phyloP scores from a whole-genome alignment of 1,140 invertebrate species.

The Penaeus chinensis region DNA sequence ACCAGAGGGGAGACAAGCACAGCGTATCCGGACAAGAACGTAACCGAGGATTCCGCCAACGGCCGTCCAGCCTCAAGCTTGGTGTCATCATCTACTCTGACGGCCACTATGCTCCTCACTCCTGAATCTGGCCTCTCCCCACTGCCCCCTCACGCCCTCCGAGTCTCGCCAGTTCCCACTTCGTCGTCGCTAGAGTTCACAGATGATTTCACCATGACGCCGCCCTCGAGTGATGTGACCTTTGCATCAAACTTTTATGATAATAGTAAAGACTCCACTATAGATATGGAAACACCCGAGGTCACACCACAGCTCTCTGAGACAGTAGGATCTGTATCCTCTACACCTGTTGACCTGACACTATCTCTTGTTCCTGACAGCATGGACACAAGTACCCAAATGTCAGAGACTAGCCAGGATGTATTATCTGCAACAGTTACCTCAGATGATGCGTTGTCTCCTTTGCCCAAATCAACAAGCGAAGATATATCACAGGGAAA shows the following conservation, averaged over 20 bases:
- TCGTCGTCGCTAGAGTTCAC: constrained; percentile 29
- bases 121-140: constrained; percentile 57
- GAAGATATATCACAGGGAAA: neutral
- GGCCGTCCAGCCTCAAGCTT: constrained; percentile 1
- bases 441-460: neutral
- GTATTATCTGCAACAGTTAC: neutral
- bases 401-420: neutral
- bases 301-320: constrained; percentile 27
- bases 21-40: no score
- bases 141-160: constrained; percentile 56
- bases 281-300: constrained; percentile 42
- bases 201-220: constrained; percentile 34
- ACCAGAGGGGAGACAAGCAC: no score
- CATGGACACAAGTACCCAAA: no score
- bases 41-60: constrained; percentile 6
- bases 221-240: constrained; percentile 32
- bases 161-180: constrained; percentile 49
- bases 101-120: constrained; percentile 51
- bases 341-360: neutral
- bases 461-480: no score
- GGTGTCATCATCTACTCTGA: constrained; percentile 58
- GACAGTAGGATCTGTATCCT: neutral
- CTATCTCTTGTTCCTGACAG: neutral
- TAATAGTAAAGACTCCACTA: constrained; percentile 27
- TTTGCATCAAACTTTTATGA: constrained; percentile 32